Evolutionary conservation across 2,797 vertebrate species (phyloP).

Genomic region (Malacoctenus gilli): DNA sequence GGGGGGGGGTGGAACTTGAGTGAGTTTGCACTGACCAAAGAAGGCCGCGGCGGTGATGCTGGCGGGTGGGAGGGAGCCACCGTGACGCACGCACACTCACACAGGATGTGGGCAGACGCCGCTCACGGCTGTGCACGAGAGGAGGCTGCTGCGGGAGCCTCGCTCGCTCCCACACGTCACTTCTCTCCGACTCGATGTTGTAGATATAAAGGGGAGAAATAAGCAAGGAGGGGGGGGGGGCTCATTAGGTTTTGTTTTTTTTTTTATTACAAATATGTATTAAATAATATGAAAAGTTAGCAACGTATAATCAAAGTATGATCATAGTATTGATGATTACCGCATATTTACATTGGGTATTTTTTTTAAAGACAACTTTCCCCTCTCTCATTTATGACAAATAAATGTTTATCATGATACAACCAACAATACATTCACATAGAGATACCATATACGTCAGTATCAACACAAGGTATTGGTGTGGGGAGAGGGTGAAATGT

Average conservation of each 20-base stretch:
- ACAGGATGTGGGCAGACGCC: slow-evolving; percentile 62
- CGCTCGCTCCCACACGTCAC: neutral
- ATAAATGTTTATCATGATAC: slow-evolving; percentile 72
- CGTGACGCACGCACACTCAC: slow-evolving; percentile 65
- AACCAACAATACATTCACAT: slow-evolving; percentile 75
- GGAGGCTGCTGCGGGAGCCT: no score
- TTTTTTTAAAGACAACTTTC: slow-evolving; percentile 60
- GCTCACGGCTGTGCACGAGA: no score
- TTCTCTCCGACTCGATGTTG: no score
- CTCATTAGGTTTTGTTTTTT: no score
- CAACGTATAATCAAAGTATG: slow-evolving; percentile 71
- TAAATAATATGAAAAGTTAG: slow-evolving; percentile 85
- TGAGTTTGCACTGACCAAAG: slow-evolving; percentile 49
- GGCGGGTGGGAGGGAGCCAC: slow-evolving; percentile 9
- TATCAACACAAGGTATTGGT: slow-evolving; percentile 66
- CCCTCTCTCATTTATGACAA: slow-evolving; percentile 66
- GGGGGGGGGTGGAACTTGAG: slow-evolving; percentile 29
- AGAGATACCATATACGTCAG: slow-evolving; percentile 48
- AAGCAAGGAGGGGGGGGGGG: no score
- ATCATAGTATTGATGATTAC: slow-evolving; percentile 79
- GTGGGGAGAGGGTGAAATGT: slow-evolving; percentile 61
- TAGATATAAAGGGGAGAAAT: no score
- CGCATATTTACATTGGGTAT: slow-evolving; percentile 75
- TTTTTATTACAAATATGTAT: slow-evolving; percentile 83
- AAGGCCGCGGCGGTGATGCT: slow-evolving; percentile 4